Base-by-base conservation (phyloP, 2,113 vertebrate species). In the Atherinomorus stipes region DNA sequence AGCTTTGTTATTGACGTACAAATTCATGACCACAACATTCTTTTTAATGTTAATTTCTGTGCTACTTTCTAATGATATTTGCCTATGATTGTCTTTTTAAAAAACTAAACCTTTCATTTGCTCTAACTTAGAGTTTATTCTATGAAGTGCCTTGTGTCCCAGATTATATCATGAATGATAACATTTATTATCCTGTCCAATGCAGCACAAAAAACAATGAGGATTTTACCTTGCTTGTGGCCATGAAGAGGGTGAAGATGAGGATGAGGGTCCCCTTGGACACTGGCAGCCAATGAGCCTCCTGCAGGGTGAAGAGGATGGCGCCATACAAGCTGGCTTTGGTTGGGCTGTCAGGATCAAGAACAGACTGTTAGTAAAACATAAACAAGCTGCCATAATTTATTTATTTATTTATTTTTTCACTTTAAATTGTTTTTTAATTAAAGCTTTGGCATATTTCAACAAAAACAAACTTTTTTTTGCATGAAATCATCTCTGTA, bases 291-390 rank as follows among this genome's bases (percentile, higher is more conserved):
- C 95, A 96, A 73, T 91, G 95, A 1, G 95, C 92, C 82, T 99
- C 96, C 81, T 98, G 96, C 40, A 99, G 88, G 25, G 97, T 98
- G 92, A 99, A 99, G 76, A 99, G 94, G 63, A 98, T 42, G 9
- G 97, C 96, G 78, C 97, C 97, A 0, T 99, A 99, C 86, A 99
- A 93, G 79, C 98, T 99, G 85, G 98, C 98, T 79, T 99, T 99
- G 68, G 96, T 98, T 3, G 97, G 97, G 94, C 97, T 99, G 86
- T 1, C 40, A 63, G 78, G 73, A 82, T 1, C 0, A 64, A 25
- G 37, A 5, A 64, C 13, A 71, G 59, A 73, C 25, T 31, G 7
- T 75, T 9, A 37, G 31, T 65, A 11, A 70, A 61, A 49, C 12
- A 19, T 12, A 7, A 40, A 31, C 4, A n/a, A 31, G 26, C 26